These are phyloP conservation scores for Catharus ustulatus DNA, from an alignment of 2,797 vertebrate genomes.

Conservation along the genomic window DNA sequence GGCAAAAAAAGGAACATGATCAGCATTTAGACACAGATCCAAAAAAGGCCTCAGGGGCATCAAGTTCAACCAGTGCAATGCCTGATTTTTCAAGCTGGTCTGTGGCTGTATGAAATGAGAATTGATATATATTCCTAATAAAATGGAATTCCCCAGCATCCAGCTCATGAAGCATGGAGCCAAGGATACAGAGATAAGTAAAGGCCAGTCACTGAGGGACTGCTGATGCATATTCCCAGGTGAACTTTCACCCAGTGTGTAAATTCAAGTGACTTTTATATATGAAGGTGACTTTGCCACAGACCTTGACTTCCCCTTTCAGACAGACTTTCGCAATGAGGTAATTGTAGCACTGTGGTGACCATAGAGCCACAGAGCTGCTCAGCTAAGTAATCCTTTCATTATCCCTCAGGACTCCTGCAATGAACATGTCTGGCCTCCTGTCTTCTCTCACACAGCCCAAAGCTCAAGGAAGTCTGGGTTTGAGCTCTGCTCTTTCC, in stretches of 20 bases:
- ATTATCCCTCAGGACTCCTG: background rate
- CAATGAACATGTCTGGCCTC: background rate
- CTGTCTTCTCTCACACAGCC: background rate
- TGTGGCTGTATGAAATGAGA: background rate
- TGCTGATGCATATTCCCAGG: background rate
- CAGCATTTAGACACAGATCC: background rate
- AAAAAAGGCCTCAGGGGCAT: background rate
- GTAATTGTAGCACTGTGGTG: background rate
- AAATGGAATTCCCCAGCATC: background rate
- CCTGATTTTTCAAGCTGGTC: background rate
- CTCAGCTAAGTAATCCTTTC: background rate
- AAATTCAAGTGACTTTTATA: background rate
- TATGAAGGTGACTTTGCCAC: background rate
- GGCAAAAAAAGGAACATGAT: background rate
- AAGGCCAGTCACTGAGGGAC: background rate
- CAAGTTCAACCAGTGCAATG: background rate
- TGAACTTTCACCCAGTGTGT: background rate
- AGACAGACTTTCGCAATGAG: background rate
- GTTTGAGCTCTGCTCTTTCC: background rate
- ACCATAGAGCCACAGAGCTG: background rate
- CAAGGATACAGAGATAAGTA: background rate
- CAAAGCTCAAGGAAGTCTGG: background rate
- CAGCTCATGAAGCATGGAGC: background rate
- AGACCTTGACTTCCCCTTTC: slow-evolving; percentile 14
- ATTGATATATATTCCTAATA: background rate